Base-by-base conservation (phyloP, 2,888 invertebrate genomes). In the Panopea generosa region DNA sequence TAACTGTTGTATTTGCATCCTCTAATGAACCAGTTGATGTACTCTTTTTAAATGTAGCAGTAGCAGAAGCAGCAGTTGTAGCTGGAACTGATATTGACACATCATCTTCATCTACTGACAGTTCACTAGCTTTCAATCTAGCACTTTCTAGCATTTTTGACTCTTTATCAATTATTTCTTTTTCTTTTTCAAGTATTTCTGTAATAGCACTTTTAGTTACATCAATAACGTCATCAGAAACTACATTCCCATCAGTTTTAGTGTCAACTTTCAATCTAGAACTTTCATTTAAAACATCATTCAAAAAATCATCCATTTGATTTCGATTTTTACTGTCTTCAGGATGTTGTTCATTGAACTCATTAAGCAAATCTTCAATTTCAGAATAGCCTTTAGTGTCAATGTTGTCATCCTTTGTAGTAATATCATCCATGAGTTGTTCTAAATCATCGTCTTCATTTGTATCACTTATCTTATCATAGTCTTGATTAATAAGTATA, bases 401-500 rank as follows among this genome's bases (percentile, higher is more conserved):
- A 50, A 69, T 77, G 26, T 68, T 50, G 27, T 63, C 63, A n/a
- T 26, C 49, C 26, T 71, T 71, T 9, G 63, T 49, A 43, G 72
- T 72, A n/a, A 62, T 69, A 27, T 59, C 61, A 40, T 70, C 70
- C 38, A 70, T 57, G 14, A 72, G 43, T 24, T 69, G 53, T 26
- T 73, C 72, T 22, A 77, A 33, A 57, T 77, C 71, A 56, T 77
- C 77, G 29, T 77, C 77, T 60, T 77, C 77, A 66, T 77, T 73
- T 11, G 77, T 72, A 45, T 77, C 77, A 77, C 77, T 77, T 16
- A 77, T 77, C 50, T 77, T 77, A 43, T 77, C 77, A 69, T 77
- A 77, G 38, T 77, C 77, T 38, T 77, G 66, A 61, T 69, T 77
- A 18, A 77, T 69, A n/a, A 77, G 43, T 6, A 69, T 53, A 27